A percentile compares a stretch with the other conserved stretches of the same genome.
Evolutionary conservation across 2,888 invertebrate genomes (phyloP).

Genomic region (Xestia c-nigrum): DNA sequence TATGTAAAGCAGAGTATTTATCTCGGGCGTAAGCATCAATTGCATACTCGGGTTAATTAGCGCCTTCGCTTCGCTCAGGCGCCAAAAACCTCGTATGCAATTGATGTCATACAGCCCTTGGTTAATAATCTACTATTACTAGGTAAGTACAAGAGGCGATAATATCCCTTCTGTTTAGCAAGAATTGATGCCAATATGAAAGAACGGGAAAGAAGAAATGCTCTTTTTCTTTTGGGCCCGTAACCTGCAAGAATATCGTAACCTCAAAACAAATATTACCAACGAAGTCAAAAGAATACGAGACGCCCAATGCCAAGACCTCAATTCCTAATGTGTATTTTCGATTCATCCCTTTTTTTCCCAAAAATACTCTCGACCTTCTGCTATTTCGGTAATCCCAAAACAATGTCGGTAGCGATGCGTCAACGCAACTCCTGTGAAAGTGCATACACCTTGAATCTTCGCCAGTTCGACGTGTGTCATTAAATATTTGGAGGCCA

Average conservation of each 20-base stretch:
- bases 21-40: no score
- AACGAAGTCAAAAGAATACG: neutral
- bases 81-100: no score
- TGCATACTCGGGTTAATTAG: no score
- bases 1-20: no score
- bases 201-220: neutral
- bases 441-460: conserved; percentile 65
- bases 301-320: neutral
- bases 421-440: conserved; percentile 55
- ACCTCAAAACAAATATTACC: neutral
- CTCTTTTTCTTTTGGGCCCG: neutral
- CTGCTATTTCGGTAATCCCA: conserved; percentile 39
- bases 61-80: no score
- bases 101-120: no score
- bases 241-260: neutral
- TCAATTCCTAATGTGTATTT: neutral
- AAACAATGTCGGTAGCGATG: conserved; percentile 46
- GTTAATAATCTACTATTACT: no score
- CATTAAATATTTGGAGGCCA: conserved; percentile 35
- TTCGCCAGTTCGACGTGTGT: conserved; percentile 61
- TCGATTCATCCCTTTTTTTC: neutral
- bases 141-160: neutral
- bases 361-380: conserved; percentile 15
- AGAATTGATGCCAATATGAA: neutral
- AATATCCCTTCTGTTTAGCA: neutral